Evolutionary conservation across 2,113 vertebrate genomes (phyloP).

Genomic region (Eupsittula cactorum): DNA sequence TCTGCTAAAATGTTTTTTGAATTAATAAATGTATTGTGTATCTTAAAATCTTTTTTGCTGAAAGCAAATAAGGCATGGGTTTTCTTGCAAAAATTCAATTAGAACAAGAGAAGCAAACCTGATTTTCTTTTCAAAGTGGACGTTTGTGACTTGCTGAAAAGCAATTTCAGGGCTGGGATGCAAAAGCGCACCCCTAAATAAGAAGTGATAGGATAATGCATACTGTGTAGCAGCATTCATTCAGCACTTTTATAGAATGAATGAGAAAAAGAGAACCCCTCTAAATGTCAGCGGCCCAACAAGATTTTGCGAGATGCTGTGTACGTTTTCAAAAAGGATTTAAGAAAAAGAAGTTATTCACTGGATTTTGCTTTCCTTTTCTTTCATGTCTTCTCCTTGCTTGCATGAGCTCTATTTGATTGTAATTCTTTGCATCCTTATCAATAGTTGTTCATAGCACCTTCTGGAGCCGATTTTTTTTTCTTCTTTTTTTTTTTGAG

Average conservation of each 20-base stretch:
- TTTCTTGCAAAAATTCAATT: neutral
- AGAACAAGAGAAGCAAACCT: neutral
- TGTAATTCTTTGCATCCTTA: neutral
- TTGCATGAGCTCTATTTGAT: neutral
- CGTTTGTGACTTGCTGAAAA: slow-evolving; percentile 12
- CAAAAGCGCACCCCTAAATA: neutral
- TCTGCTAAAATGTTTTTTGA: neutral
- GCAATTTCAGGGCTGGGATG: neutral
- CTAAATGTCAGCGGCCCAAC: neutral
- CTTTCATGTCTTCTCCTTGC: neutral
- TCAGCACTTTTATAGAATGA: neutral
- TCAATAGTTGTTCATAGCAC: neutral
- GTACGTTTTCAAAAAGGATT: neutral
- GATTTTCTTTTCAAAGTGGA: neutral
- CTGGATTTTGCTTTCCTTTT: neutral
- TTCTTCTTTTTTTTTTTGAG: neutral
- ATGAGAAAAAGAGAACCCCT: neutral
- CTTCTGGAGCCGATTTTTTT: neutral
- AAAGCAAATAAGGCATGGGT: neutral
- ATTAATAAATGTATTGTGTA: neutral
- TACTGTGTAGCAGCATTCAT: neutral
- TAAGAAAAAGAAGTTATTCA: neutral
- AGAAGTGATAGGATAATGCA: neutral
- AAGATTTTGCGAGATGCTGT: neutral
- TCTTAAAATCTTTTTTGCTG: neutral